phyloP scores from a whole-genome alignment of 2,888 invertebrate genomes.

The Lamellibrachia satsuma region DNA sequence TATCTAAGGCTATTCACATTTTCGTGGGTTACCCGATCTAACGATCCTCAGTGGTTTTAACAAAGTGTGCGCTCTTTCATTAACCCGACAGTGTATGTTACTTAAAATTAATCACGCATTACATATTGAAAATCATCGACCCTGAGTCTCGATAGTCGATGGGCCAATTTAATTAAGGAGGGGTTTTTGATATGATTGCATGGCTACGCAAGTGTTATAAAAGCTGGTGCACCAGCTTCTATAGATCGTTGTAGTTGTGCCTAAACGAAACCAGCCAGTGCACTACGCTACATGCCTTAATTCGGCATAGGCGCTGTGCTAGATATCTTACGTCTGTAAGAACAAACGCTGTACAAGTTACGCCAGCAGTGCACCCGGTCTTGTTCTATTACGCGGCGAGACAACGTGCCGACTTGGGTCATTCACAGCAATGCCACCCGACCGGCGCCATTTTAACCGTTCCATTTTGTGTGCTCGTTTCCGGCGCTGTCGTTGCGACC shows the following conservation, averaged over 20 bases:
- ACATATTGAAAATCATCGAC: too few relatives aligned
- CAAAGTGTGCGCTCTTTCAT: too few relatives aligned
- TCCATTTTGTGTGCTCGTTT: neutral
- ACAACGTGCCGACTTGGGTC: neutral
- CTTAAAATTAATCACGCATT: too few relatives aligned
- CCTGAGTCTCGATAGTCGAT: too few relatives aligned
- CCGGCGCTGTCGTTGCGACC: neutral
- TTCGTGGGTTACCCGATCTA: too few relatives aligned
- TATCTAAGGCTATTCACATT: too few relatives aligned
- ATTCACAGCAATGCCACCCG: neutral
- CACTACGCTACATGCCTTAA: neutral
- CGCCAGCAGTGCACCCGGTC: neutral
- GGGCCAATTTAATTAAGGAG: too few relatives aligned
- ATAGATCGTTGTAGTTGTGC: neutral
- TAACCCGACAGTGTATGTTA: too few relatives aligned
- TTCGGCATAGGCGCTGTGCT: neutral
- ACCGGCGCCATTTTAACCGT: constrained; percentile 5
- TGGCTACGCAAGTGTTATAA: neutral
- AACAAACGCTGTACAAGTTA: neutral
- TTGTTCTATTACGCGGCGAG: neutral
- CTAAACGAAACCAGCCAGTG: neutral
- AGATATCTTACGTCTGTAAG: neutral
- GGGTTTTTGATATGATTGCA: too few relatives aligned
- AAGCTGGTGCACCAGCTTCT: neutral
- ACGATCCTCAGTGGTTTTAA: too few relatives aligned